A percentile compares a stretch with the other conserved stretches of the same genome.
Evolutionary conservation across 2,888 invertebrate genomes (phyloP).

Genomic region (Iselma pallidipennis): DNA sequence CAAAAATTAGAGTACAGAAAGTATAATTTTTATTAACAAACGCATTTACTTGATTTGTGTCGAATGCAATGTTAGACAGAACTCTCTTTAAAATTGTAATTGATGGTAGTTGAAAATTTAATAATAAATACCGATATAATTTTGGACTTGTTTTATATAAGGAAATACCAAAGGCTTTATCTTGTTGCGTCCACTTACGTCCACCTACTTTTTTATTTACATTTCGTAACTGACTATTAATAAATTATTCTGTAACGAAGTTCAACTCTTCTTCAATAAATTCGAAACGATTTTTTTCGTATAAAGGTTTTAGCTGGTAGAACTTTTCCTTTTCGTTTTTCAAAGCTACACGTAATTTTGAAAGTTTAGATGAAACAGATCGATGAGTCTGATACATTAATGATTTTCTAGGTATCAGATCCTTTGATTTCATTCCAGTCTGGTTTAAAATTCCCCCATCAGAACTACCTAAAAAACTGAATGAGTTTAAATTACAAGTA

Average conservation of each 20-base stretch:
- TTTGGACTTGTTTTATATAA: neutral
- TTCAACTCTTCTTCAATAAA: neutral
- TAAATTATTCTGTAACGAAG: neutral
- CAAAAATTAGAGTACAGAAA: neutral
- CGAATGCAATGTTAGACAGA: neutral
- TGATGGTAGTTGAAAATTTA: neutral
- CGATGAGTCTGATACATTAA: neutral
- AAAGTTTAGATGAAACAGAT: neutral
- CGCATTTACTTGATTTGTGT: neutral
- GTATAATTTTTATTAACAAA: neutral
- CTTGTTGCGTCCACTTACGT: neutral
- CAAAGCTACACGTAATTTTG: neutral
- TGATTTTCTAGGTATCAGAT: neutral
- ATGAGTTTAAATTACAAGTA: neutral
- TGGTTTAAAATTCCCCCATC: neutral
- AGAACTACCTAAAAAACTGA: neutral
- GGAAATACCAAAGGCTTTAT: neutral
- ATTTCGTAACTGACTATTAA: neutral
- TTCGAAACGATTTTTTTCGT: neutral
- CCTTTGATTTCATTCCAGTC: neutral
- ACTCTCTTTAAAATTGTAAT: neutral
- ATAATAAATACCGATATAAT: neutral
- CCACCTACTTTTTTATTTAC: neutral
- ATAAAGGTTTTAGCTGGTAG: neutral
- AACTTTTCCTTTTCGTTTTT: neutral